Evolutionary conservation across 2,113 vertebrate genomes (phyloP), one percentile per base, ranked within the genome.

Genomic region (Emydocephalus ijimae): DNA sequence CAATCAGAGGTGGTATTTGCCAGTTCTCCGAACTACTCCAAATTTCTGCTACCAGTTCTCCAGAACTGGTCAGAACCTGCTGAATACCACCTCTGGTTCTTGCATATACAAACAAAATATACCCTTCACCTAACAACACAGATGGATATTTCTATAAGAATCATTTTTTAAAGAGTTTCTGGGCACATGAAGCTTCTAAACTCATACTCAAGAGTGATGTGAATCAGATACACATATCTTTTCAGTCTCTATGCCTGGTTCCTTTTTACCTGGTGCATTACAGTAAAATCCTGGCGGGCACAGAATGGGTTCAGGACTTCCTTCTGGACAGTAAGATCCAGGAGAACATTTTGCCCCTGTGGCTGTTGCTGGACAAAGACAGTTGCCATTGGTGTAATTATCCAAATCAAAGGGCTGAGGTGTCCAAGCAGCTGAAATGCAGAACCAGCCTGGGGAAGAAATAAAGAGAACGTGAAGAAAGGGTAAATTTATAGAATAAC

Each of bases 371-470:
- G 99, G 99, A 87, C 99, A 99, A 34, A 99, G 98, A 95, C 99
- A 99, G 96, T 99, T 99, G 85, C 98, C 96, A 8, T 94, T 99
- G 94, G 99, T 99, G 96, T 99, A 99, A 96, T 99, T 99, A 96
- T 99, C 99, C 94, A 99, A 97, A 95, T 99, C 98, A 59, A 99
- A 99, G 3, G 99, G 99, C 81, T 97, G 98, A 0, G 98, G 97
- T 4, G 98, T 99, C 99, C 99, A 99, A 0, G 98, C 98, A 85
- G 98, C 98, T 0, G 97, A 99, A 92, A 99, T 96, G 91, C 99
- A 99, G 97, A 99, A 99, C 99, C 99, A 99, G 69, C 99, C 99
- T 99, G 96, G 52, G 55, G 55, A 48, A 91, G 10, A 20, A 86
- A 48, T 74, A n/a, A 91, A 0, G 0, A 0, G 2, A 1, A 57